Percentiles rank a stretch among this genome's conserved stretches.
phyloP scores from a whole-genome alignment of 2,888 invertebrate genomes.

The Copidosoma aretas region DNA sequence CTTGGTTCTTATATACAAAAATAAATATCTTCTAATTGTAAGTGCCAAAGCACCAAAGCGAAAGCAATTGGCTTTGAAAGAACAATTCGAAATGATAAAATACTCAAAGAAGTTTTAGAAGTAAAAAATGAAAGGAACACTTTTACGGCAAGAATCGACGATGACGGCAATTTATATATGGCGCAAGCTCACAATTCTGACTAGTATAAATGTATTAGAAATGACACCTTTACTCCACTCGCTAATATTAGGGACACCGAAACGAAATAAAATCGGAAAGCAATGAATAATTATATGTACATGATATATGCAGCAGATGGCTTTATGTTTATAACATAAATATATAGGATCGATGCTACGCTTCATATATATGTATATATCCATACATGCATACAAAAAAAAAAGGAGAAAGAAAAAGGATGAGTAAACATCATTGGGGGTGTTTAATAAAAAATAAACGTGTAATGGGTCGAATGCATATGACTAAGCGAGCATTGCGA shows the following conservation, averaged over 20 bases:
- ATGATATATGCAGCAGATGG: constrained; percentile 30
- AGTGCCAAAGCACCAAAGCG: too few species aligned
- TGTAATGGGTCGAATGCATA: neutral
- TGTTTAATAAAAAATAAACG: neutral
- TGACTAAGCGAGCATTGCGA: neutral
- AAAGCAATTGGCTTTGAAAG: too few species aligned
- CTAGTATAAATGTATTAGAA: constrained; percentile 56
- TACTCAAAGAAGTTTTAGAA: too few species aligned
- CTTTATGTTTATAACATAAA: too few species aligned
- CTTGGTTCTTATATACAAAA: too few species aligned
- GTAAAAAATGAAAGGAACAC: too few species aligned
- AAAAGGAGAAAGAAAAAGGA: neutral
- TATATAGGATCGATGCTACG: constrained; percentile 12
- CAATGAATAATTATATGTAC: constrained; percentile 41
- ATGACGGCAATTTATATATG: constrained; percentile 3
- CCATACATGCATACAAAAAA: constrained; percentile 11
- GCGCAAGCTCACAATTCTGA: constrained; percentile 18
- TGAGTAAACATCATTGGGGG: neutral
- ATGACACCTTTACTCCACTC: constrained; percentile 32
- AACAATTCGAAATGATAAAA: too few species aligned
- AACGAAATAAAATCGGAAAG: constrained; percentile 21
- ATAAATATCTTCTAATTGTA: too few species aligned
- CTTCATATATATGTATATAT: constrained; percentile 47
- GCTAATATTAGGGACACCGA: neutral
- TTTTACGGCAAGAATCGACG: neutral